phyloP scores from a whole-genome alignment of 2,113 vertebrate genomes.

The Misgurnus anguillicaudatus region DNA sequence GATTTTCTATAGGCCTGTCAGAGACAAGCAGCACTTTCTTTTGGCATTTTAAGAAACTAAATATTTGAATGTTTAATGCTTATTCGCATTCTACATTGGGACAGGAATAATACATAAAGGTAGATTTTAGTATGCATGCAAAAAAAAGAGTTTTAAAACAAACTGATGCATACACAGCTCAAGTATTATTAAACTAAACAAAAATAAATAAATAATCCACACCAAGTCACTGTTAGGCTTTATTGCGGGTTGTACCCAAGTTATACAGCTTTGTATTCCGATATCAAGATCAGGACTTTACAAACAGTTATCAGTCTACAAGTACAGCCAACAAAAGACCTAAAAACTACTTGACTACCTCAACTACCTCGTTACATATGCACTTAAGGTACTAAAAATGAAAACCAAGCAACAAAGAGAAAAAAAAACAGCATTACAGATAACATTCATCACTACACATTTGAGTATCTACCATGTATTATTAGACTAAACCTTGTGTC shows the following conservation, averaged over 20 bases:
- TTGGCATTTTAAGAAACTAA: too few relatives aligned
- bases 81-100: too few relatives aligned
- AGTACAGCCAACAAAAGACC: conserved; percentile 82
- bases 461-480: conserved; percentile 75
- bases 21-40: too few relatives aligned
- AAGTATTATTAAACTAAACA: not conserved
- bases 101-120: too few relatives aligned
- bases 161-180: not conserved
- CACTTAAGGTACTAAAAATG: conserved; percentile 78
- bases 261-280: conserved; percentile 82
- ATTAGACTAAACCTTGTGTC: conserved; percentile 72
- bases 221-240: conserved; percentile 73
- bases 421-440: conserved; percentile 74
- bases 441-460: conserved; percentile 80
- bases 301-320: conserved; percentile 82
- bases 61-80: too few relatives aligned
- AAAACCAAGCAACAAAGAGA: conserved; percentile 78
- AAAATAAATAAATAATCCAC: not conserved
- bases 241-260: conserved; percentile 83
- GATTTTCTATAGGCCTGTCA: too few relatives aligned
- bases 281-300: conserved; percentile 76
- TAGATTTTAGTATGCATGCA: too few relatives aligned
- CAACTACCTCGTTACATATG: conserved; percentile 71
- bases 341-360: conserved; percentile 72
- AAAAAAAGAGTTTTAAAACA: too few relatives aligned